A percentile compares a stretch with the other conserved stretches of the same genome.
Evolutionary conservation across 2,888 invertebrate genomes (phyloP).

Genomic region (Bugula neritina): DNA sequence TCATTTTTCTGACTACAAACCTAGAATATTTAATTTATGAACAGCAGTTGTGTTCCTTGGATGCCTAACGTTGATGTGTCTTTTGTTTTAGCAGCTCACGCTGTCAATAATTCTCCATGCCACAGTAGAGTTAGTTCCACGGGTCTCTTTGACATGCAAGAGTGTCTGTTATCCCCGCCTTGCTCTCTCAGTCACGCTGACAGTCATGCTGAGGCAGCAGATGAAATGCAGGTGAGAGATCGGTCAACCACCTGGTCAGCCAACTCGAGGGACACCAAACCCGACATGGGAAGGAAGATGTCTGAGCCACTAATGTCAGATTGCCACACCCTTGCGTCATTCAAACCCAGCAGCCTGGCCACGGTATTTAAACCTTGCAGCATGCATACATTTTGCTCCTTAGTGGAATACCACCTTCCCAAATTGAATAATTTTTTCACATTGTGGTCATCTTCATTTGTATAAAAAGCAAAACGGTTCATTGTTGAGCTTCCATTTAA

Average conservation of each 20-base stretch:
- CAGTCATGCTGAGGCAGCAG: background rate
- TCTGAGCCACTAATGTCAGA: background rate
- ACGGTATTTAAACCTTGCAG: no score
- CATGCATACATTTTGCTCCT: no score
- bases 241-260: conserved; percentile 19
- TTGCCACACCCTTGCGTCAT: background rate
- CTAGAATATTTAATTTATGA: no score
- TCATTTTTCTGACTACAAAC: no score
- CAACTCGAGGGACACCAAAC: background rate
- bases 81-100: no score
- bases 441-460: no score
- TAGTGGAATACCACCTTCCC: no score
- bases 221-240: background rate
- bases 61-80: no score
- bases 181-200: background rate
- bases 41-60: no score
- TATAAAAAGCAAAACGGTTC: no score
- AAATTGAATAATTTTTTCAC: no score
- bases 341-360: background rate
- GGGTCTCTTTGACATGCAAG: background rate
- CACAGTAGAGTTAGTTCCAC: conserved; percentile 2
- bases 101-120: background rate
- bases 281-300: background rate
- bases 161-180: background rate
- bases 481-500: no score